These are phyloP conservation scores for Heliconius ethilla DNA, from an alignment of 2,888 invertebrate genomes.

Conservation along the genomic window DNA sequence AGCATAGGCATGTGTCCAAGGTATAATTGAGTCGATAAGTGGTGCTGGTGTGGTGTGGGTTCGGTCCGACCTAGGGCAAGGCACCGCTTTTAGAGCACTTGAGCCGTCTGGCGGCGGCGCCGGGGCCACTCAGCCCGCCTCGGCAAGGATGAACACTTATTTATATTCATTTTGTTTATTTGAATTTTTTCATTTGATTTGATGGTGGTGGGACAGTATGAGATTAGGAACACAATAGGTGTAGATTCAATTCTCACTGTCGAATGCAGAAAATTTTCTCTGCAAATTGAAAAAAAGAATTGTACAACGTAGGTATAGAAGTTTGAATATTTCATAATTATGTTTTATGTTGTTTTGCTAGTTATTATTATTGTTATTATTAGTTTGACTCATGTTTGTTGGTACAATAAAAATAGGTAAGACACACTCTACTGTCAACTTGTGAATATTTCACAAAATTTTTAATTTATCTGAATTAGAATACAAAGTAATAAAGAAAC, in stretches of 20 bases:
- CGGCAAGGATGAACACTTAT: slow-evolving; percentile 12
- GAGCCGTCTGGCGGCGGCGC: slow-evolving; percentile 50
- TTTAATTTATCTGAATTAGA: too few relatives aligned
- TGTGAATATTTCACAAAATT: too few relatives aligned
- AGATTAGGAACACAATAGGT: neutral
- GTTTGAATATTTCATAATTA: too few relatives aligned
- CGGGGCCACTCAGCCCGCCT: slow-evolving; percentile 44
- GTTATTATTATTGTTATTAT: too few relatives aligned
- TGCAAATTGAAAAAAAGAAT: too few relatives aligned
- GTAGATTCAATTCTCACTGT: neutral
- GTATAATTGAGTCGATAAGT: slow-evolving; percentile 43
- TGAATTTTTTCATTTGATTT: neutral
- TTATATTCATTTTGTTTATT: neutral
- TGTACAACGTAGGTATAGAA: too few relatives aligned
- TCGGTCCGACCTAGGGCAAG: slow-evolving; percentile 47
- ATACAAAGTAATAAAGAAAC: too few relatives aligned
- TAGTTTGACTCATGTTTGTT: too few relatives aligned
- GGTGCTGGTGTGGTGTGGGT: slow-evolving; percentile 18
- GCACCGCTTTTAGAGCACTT: slow-evolving; percentile 62
- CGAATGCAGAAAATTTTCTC: neutral
- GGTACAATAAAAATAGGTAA: too few relatives aligned
- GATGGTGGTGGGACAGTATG: neutral
- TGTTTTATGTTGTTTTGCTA: too few relatives aligned
- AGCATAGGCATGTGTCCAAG: slow-evolving; percentile 42
- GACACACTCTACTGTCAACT: too few relatives aligned